Percentiles rank a stretch among this genome's conserved stretches.
Conservation (phyloP, 2,113 vertebrate genomes). For the Nesoenas mayeri region DNA sequence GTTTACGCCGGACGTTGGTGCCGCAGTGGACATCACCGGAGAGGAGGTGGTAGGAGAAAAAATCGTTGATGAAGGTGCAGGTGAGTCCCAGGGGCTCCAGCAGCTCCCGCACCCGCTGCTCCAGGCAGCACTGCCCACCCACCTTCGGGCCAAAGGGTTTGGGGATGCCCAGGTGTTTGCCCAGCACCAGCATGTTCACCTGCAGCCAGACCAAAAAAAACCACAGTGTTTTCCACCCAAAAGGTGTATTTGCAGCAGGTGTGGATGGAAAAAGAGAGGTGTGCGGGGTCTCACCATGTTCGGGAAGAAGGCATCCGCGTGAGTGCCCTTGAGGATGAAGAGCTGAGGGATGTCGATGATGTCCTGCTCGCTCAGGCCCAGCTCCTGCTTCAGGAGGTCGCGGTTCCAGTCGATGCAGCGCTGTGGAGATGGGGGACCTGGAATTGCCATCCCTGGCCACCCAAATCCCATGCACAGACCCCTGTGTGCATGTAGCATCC, state of each 20-base stretch:
- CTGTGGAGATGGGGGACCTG: slow-evolving; percentile 32
- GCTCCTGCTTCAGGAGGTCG: slow-evolving; percentile 85
- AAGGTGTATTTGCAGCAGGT: not conserved
- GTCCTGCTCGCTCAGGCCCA: slow-evolving; percentile 84
- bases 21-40: slow-evolving; percentile 88
- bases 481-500: fast-evolving
- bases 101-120: slow-evolving; percentile 76
- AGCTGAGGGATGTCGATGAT: slow-evolving; percentile 91
- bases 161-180: slow-evolving; percentile 84
- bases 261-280: not conserved
- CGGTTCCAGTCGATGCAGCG: slow-evolving; percentile 94
- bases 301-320: slow-evolving; percentile 82
- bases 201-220: slow-evolving; percentile 17
- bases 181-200: slow-evolving; percentile 94
- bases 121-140: slow-evolving; percentile 79
- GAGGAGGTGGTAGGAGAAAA: slow-evolving; percentile 76
- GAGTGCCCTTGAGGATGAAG: slow-evolving; percentile 58
- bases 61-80: slow-evolving; percentile 88
- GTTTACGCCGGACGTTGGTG: slow-evolving; percentile 83
- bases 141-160: slow-evolving; percentile 88
- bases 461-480: fast-evolving
- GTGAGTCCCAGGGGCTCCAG: slow-evolving; percentile 82
- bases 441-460: not conserved
- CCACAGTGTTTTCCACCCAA: not conserved
- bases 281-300: slow-evolving; percentile 80